Evolutionary conservation across 2,888 invertebrate genomes (phyloP).

Genomic region (Cerastis leucographa): DNA sequence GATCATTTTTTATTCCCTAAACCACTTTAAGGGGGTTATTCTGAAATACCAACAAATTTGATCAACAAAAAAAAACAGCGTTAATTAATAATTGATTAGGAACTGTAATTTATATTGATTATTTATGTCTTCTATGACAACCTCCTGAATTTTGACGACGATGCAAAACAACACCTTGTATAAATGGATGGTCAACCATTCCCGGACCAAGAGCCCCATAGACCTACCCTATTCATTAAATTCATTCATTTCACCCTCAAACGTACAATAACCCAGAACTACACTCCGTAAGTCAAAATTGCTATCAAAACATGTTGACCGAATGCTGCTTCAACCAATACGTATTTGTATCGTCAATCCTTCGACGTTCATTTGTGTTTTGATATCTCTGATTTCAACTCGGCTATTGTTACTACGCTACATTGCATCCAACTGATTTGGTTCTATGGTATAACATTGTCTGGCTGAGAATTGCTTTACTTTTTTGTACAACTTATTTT

Average conservation of each 20-base stretch:
- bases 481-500: not conserved
- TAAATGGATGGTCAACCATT: not conserved
- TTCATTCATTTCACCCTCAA: too few species aligned
- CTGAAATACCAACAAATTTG: too few species aligned
- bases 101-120: too few species aligned
- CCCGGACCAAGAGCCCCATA: not conserved
- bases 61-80: too few species aligned
- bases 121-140: too few species aligned
- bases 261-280: too few species aligned
- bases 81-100: too few species aligned
- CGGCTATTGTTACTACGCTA: constrained; percentile 24
- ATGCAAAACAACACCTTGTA: too few species aligned
- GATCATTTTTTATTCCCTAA: too few species aligned
- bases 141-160: too few species aligned
- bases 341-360: constrained; percentile 22
- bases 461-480: constrained; percentile 32
- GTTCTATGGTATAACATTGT: constrained; percentile 5
- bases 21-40: too few species aligned
- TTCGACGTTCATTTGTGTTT: constrained; percentile 47
- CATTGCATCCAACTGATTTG: constrained; percentile 27
- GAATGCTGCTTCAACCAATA: constrained; percentile 23
- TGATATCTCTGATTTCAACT: constrained; percentile 32
- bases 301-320: constrained; percentile 5
- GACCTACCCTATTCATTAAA: too few species aligned
- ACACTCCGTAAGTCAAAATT: not conserved